Evolutionary conservation across 2,888 invertebrate genomes (phyloP).

Genomic region (Agrochola litura): DNA sequence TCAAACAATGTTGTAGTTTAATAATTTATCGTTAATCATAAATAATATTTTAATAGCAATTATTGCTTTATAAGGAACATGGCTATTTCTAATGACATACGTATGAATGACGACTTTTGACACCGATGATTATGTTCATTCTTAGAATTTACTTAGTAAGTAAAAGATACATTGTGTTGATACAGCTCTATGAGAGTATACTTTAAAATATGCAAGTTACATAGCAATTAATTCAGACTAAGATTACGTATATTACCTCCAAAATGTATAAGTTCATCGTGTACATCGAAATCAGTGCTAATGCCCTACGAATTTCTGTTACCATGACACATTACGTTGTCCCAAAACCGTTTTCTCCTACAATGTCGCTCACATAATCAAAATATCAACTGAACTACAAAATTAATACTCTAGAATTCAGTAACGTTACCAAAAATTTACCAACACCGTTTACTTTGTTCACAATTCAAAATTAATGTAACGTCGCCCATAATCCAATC

Average conservation of each 20-base stretch:
- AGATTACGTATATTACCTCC: background rate
- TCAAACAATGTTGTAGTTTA: constrained; percentile 2
- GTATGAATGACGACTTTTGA: constrained; percentile 17
- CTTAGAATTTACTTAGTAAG: constrained; percentile 7
- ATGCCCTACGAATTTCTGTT: background rate
- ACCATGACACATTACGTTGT: background rate
- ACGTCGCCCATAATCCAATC: constrained; percentile 7
- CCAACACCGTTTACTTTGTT: background rate
- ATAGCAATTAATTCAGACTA: background rate
- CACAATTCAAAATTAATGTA: constrained; percentile 17
- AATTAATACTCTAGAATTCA: background rate
- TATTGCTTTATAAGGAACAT: constrained; percentile 30
- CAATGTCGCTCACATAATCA: background rate
- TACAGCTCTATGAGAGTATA: background rate
- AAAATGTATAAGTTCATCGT: background rate
- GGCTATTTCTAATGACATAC: constrained; percentile 28
- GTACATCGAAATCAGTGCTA: background rate
- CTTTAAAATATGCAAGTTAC: constrained; percentile 10
- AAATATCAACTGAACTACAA: background rate
- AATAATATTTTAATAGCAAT: constrained; percentile 44
- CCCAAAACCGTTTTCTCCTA: background rate
- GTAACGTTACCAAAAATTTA: background rate
- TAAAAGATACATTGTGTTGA: constrained; percentile 16
- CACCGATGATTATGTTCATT: background rate
- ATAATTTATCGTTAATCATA: background rate